A percentile compares a stretch with the other conserved stretches of the same genome.
phyloP scores from a whole-genome alignment of 92 coral and sea anemone genomes.

The Zoanthus gigantus region DNA sequence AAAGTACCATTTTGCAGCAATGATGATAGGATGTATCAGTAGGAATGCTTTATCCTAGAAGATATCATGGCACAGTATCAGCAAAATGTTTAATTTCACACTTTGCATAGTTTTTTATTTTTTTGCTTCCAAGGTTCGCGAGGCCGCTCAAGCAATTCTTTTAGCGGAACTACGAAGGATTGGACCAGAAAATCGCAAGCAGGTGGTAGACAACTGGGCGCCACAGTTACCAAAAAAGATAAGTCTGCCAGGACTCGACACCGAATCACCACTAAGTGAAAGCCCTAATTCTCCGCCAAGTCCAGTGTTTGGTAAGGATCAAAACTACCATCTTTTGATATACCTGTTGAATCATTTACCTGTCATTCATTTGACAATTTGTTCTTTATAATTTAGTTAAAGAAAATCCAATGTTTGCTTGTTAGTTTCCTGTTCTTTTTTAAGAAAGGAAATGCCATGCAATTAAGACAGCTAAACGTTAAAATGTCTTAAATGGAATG shows the following conservation, averaged over 20 bases:
- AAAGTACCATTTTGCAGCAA: background rate
- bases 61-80: background rate
- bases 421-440: too few species aligned
- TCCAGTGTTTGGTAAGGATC: conserved; percentile 48
- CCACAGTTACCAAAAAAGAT: conserved; percentile 93
- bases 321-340: background rate
- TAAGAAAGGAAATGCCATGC: too few species aligned
- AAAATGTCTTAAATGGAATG: too few species aligned
- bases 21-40: too few species aligned
- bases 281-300: conserved; percentile 48
- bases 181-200: conserved; percentile 89
- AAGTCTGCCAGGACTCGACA: conserved; percentile 67
- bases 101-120: background rate
- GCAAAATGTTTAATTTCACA: too few species aligned
- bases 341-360: too few species aligned
- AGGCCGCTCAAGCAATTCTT: conserved; percentile 95
- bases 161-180: conserved; percentile 94
- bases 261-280: conserved; percentile 41
- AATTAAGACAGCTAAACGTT: too few species aligned
- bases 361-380: too few species aligned
- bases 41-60: background rate
- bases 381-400: too few species aligned
- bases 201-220: conserved; percentile 98
- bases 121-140: conserved; percentile 73
- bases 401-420: too few species aligned